Evolutionary conservation across 2,797 vertebrate genomes (phyloP), one percentile per base, ranked within the genome.

Genomic region (Bradypus variegatus): DNA sequence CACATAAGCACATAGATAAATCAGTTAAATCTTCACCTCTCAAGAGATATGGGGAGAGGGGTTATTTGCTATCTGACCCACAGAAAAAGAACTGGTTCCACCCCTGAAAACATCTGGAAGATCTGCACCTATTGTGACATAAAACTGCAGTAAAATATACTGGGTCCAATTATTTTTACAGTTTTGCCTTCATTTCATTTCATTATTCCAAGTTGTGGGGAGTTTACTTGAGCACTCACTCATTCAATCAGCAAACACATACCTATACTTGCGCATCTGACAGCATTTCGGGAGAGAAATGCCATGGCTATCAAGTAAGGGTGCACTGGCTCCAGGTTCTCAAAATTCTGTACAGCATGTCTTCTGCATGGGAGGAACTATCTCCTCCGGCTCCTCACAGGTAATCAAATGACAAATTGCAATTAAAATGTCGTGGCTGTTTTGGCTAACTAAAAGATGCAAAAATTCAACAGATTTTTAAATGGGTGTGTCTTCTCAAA

Each of bases 231-330:
- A 5, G 3, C 18, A 6, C 3, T 50, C 77, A 75, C 13, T 19
- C 6, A 27, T 2, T 84, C 89, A 14, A 8, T 13, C 50, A n/a
- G 29, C 33, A 50, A n/a, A 33, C 16, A 4, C 10, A 27, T 0
- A 23, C n/a, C 29, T 21, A 25, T 9, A 4, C 33, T 27, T 27
- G 45, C 53, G 45, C 1, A 48, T 21, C 64, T 11, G 3, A 23
- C 9, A 8, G 55, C 31, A 4, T 80, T n/a, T 38, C 8, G 2
- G 2, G 16, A 25, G 18, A 48, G n/a, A 45, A 4, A 18, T 8
- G 5, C 83, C 9, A 0, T 0, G 1, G 60, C 15, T 1, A 15
- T 3, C 64, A 4, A 12, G 19, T 2, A 8, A 10, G 1, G 19
- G 6, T 6, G 10, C 31, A 3, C 19, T 3, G 16, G 15, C 72